These are phyloP conservation scores for Chelonus insularis DNA, from an alignment of 1,140 invertebrate genomes.

Conservation along the genomic window DNA sequence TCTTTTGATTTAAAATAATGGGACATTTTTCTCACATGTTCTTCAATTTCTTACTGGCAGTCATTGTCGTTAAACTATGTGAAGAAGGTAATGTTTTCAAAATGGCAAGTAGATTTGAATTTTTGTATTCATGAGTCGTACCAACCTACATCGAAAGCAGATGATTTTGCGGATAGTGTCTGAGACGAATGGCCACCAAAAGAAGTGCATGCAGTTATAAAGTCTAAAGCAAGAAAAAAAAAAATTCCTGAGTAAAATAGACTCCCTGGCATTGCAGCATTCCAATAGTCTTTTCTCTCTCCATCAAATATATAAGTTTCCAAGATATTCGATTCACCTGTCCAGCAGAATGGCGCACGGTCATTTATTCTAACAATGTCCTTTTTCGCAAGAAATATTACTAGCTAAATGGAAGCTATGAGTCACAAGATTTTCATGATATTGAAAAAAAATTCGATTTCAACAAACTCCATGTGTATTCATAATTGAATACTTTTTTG, in stretches of 20 bases:
- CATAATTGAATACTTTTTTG: too few species aligned
- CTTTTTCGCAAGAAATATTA: background rate
- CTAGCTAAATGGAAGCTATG: background rate
- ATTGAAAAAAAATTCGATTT: too few species aligned
- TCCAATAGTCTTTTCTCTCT: slow-evolving; percentile 39
- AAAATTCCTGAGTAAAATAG: slow-evolving; percentile 7
- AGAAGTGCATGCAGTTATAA: slow-evolving; percentile 6
- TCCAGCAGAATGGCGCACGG: background rate
- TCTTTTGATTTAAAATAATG: too few species aligned
- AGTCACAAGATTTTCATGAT: too few species aligned
- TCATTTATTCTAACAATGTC: slow-evolving; percentile 1
- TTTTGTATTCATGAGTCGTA: slow-evolving; percentile 43
- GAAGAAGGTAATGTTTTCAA: background rate
- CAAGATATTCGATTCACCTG: slow-evolving; percentile 11
- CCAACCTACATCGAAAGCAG: slow-evolving; percentile 16
- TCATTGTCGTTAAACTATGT: background rate
- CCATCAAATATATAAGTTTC: background rate
- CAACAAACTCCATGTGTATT: too few species aligned
- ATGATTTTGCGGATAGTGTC: slow-evolving; percentile 25
- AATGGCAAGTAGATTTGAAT: slow-evolving; percentile 15
- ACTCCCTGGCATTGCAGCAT: slow-evolving; percentile 34
- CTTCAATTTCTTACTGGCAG: background rate
- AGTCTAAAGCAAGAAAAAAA: slow-evolving; percentile 5
- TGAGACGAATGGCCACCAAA: slow-evolving; percentile 18
- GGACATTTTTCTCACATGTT: too few species aligned